Evolutionary conservation across 2,797 vertebrate species (phyloP), one percentile per base, ranked within the genome.

Genomic region (Helostoma temminkii): DNA sequence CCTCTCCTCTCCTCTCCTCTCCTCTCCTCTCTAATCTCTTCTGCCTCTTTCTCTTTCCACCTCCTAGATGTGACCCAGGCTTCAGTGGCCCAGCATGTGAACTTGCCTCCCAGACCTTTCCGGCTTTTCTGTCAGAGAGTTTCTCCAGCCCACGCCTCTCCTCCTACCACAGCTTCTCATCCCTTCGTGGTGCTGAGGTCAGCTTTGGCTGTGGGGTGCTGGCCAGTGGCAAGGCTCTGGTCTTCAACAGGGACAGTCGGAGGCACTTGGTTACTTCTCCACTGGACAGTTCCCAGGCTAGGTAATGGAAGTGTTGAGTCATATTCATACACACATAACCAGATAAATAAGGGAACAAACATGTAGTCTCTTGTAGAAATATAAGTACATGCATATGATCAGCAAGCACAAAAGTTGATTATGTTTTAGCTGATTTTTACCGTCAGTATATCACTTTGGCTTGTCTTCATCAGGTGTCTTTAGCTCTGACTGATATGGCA

Each of bases 51-150:
- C 25, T 49, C 32, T 22, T 41, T 57, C 18, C 41, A 0, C 7
- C 26, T 49, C 15, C 9, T 72, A 99, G 98, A 84, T 99, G 98
- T 30, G 98, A 99, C 79, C 96, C 96, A 0, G 98, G 98, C 2
- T 99, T 99, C 88, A 99, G 97, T 0, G 98, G 98, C 1, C 97
- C 97, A 0, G 96, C 97, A 0, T 99, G 98, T 70, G 97, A 99
- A 81, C 95, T 96, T 19, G 96, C 97, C 0, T 98, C 98, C 0
- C 97, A 98, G 88, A 98, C 96, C 2, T 99, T 97, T 59, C 96
- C 97, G 0, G 92, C 98, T 46, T 99, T 99, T 90, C 94, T 99
- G 84, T 98, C 98, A 0, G 97, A 99, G 89, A 96, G 97, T 61
- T 99, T 99, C 66, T 89, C 95, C 81, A 98, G 91, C 83, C 93